Evolutionary conservation across 2,888 invertebrate genomes (phyloP), one percentile per base, ranked within the genome.

Genomic region (Acleris holmiana): DNA sequence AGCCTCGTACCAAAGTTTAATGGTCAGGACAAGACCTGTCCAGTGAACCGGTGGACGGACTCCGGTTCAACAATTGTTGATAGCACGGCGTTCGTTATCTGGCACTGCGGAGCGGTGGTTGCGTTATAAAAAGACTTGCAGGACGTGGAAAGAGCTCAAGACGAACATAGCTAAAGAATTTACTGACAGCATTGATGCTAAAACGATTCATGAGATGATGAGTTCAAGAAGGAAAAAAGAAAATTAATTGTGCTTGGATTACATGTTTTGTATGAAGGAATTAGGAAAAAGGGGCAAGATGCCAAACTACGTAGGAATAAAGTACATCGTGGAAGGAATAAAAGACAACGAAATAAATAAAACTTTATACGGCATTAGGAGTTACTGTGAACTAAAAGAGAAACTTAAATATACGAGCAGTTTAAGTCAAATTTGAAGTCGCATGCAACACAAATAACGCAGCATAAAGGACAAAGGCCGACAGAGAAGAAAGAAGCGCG

Each of bases 21-120:
- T 17, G 57, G 46, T 25, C 47, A 57, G 23, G 47, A 57, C 18
- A 47, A 47, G 15, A 29, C 48, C 10, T 57, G 48, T 15, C 25
- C 57, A 3, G 17, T 21, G 7, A 18, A 5, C 18, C 61, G 56
- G 49, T 57, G 60, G 67, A 53, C 68, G 68, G 70, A 57, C 66
- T 1, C 56, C 55, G 21, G 18, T 51, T n/a, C 69, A 68, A 41
- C 53, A 55, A 48, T 51, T 69, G 13, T 35, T 68, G 1, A 50
- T 63, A 4, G 68, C 68, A 1, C 29, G 67, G 6, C 44, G 68
- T 50, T 61, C 61, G 5, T 21, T 68, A 15, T 40, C 62, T 4
- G 56, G 56, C 19, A 56, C 56, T 10, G 56, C 44, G 25, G 18
- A 15, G 5, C 23, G 46, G 21, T 46, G 56, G 56, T 25, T 57